phyloP scores from a whole-genome alignment of 2,797 vertebrate genomes.

The Artibeus jamaicensis region DNA sequence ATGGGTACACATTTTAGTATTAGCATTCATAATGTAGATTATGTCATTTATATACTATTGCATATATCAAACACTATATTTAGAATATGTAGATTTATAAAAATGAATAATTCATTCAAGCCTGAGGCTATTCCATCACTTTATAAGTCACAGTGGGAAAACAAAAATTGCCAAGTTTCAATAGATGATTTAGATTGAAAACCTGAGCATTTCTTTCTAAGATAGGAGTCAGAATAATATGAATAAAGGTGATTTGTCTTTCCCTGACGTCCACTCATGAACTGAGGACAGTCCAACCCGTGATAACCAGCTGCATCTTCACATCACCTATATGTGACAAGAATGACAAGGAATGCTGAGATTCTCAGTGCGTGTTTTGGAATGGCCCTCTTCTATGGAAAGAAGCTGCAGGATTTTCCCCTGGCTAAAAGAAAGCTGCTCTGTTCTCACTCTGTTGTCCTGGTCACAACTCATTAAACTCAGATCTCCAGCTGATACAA shows the following conservation, averaged over 20 bases:
- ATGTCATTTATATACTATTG: neutral
- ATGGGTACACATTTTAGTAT: neutral
- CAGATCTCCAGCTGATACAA: neutral
- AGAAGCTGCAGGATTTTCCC: neutral
- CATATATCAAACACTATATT: neutral
- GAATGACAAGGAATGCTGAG: neutral
- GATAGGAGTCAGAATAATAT: neutral
- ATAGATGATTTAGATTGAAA: neutral
- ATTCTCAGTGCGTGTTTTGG: neutral
- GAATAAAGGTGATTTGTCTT: neutral
- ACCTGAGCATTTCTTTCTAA: neutral
- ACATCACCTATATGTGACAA: neutral
- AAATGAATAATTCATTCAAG: conserved; percentile 55
- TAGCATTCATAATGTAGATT: neutral
- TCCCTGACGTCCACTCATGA: neutral
- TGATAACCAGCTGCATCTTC: neutral
- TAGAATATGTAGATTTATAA: conserved; percentile 48
- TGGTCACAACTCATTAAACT: neutral
- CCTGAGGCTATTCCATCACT: neutral
- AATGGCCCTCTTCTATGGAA: neutral
- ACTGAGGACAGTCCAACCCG: neutral
- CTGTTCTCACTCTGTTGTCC: neutral
- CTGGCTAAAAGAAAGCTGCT: no score
- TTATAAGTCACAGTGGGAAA: neutral
- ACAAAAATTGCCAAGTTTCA: neutral